These are phyloP conservation scores for Chloroclysta siterata DNA, from an alignment of 2,888 invertebrate genomes.

Conservation along the genomic window DNA sequence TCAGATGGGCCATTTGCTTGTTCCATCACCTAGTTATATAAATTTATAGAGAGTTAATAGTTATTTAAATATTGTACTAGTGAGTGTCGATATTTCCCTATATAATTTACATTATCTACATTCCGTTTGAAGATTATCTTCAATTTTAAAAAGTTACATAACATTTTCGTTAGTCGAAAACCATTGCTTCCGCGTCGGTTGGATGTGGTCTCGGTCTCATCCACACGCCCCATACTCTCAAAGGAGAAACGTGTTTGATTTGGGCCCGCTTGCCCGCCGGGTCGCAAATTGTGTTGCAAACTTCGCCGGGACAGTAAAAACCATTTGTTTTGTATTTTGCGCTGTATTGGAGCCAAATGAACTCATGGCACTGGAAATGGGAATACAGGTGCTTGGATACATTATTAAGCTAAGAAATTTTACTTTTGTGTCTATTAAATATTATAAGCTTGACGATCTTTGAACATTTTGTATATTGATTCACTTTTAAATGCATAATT, in stretches of 20 bases:
- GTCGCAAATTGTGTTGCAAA: slow-evolving; percentile 63
- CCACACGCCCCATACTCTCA: slow-evolving; percentile 47
- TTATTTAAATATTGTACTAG: too few species aligned
- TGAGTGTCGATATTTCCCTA: too few species aligned
- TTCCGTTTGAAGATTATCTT: background rate
- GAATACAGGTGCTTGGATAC: background rate
- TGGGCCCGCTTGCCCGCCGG: slow-evolving; percentile 56
- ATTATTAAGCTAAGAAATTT: background rate
- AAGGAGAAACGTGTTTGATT: slow-evolving; percentile 70
- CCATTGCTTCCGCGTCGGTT: slow-evolving; percentile 42
- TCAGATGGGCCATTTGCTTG: too few species aligned
- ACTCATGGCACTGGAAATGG: background rate
- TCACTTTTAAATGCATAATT: too few species aligned
- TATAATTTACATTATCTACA: background rate
- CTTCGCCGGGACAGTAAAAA: slow-evolving; percentile 54
- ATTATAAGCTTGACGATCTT: too few species aligned
- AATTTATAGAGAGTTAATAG: too few species aligned
- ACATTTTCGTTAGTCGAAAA: slow-evolving; percentile 44
- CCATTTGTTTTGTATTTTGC: slow-evolving; percentile 49
- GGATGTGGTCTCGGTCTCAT: slow-evolving; percentile 11
- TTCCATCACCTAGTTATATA: too few species aligned
- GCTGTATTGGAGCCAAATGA: slow-evolving; percentile 38
- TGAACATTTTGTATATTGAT: too few species aligned
- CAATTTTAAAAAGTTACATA: background rate
- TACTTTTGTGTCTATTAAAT: background rate